Percentiles rank a stretch among this genome's conserved stretches.
phyloP scores from a whole-genome alignment of 2,797 vertebrate genomes.

The Sphaeramia orbicularis region DNA sequence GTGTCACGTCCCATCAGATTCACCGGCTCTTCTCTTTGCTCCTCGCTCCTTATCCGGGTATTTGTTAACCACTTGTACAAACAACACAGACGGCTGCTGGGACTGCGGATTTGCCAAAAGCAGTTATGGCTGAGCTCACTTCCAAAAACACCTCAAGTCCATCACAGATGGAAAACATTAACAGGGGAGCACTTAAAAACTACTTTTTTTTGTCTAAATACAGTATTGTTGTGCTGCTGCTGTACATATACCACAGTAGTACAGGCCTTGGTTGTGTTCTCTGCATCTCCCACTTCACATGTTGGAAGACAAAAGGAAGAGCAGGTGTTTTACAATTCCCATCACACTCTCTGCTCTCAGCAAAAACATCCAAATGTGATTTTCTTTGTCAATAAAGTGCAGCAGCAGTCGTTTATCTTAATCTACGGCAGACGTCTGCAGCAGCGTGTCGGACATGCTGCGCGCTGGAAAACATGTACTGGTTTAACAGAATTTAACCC shows the following conservation, averaged over 20 bases:
- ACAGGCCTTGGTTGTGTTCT: no score
- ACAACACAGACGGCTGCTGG: constrained; percentile 1
- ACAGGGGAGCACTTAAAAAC: neutral
- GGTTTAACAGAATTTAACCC: neutral
- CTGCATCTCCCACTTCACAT: neutral
- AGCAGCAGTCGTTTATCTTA: constrained; percentile 11
- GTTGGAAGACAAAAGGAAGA: neutral
- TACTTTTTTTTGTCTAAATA: neutral
- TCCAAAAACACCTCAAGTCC: neutral
- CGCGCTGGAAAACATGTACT: neutral
- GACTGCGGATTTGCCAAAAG: constrained; percentile 2
- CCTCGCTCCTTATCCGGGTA: neutral
- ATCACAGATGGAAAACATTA: constrained; percentile 13
- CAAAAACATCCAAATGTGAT: constrained; percentile 41
- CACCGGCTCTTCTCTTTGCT: neutral
- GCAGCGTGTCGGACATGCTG: neutral
- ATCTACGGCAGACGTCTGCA: constrained; percentile 2
- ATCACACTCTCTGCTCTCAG: constrained; percentile 18
- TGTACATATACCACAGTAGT: neutral
- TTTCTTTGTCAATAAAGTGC: constrained; percentile 14
- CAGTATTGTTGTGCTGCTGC: neutral
- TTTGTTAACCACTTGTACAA: neutral
- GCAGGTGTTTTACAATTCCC: constrained; percentile 3
- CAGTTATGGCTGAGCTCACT: constrained; percentile 11
- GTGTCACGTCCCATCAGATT: constrained; percentile 17